Conservation (phyloP, 2,797 vertebrate genomes). For the Sebastes hubbsi region DNA sequence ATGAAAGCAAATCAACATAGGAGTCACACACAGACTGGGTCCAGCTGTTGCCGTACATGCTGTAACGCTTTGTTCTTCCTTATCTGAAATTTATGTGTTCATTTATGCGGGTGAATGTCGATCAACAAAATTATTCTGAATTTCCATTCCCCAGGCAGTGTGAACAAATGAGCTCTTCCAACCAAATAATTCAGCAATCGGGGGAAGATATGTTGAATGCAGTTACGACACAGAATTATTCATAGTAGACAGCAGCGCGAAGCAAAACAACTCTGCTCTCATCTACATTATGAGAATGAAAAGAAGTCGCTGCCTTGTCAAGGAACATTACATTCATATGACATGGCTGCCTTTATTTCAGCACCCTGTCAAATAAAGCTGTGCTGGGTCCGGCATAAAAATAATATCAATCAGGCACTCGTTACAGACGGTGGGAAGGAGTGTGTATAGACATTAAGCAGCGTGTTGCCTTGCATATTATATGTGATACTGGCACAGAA, state of each 20-base stretch:
- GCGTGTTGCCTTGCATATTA: slow-evolving; percentile 24
- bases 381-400: slow-evolving; percentile 33
- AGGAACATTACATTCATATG: slow-evolving; percentile 62
- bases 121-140: slow-evolving; percentile 61
- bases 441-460: slow-evolving; percentile 21
- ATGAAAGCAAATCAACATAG: slow-evolving; percentile 6
- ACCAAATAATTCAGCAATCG: slow-evolving; percentile 61
- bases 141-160: slow-evolving; percentile 41
- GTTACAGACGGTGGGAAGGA: slow-evolving; percentile 33
- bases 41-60: not conserved
- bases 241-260: slow-evolving; percentile 48
- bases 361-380: slow-evolving; percentile 62
- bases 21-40: not conserved
- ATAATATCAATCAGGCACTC: slow-evolving; percentile 50
- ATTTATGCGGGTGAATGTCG: slow-evolving; percentile 56
- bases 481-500: slow-evolving; percentile 25
- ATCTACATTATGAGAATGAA: slow-evolving; percentile 64
- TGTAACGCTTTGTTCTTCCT: not conserved
- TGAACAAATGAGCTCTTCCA: slow-evolving; percentile 63
- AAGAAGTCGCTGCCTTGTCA: slow-evolving; percentile 61
- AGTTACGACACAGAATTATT: slow-evolving; percentile 63
- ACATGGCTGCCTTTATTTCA: slow-evolving; percentile 59
- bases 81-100: slow-evolving; percentile 47
- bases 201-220: slow-evolving; percentile 45
- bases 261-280: slow-evolving; percentile 51